These are phyloP conservation scores for Microplitis mediator DNA, from an alignment of 1,140 invertebrate genomes.

Conservation along the genomic window DNA sequence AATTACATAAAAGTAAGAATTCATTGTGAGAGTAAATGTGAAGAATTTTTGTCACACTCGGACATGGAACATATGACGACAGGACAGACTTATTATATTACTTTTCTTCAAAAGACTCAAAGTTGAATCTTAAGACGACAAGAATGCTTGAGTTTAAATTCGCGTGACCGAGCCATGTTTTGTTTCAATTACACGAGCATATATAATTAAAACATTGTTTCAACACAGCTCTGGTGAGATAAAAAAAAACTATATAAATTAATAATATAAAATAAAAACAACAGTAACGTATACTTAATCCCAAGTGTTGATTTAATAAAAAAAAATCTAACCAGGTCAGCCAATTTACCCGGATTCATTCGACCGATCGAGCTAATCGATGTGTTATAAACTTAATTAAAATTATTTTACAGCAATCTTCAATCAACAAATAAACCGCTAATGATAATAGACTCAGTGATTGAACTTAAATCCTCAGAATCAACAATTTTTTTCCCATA, in stretches of 20 bases:
- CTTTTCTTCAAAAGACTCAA: background rate
- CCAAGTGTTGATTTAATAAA: background rate
- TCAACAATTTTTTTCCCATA: slow-evolving; percentile 12
- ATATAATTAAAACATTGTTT: slow-evolving; percentile 2
- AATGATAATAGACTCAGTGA: background rate
- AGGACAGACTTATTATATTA: background rate
- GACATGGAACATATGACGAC: background rate
- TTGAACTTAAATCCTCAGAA: background rate
- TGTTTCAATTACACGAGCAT: background rate
- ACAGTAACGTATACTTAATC: background rate
- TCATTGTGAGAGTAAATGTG: too few species aligned
- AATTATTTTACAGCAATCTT: background rate
- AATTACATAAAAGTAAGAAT: too few species aligned
- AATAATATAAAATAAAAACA: background rate
- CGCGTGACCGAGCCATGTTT: background rate
- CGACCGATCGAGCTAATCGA: background rate
- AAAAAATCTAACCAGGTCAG: background rate
- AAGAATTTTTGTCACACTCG: background rate
- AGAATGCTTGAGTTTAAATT: background rate
- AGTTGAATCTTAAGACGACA: background rate
- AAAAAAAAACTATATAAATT: background rate
- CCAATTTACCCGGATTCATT: background rate
- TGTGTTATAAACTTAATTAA: background rate
- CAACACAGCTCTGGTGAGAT: background rate
- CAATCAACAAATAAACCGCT: background rate